These are phyloP conservation scores for Murina feae DNA, from an alignment of 2,113 vertebrate genomes.

Conservation along the genomic window DNA sequence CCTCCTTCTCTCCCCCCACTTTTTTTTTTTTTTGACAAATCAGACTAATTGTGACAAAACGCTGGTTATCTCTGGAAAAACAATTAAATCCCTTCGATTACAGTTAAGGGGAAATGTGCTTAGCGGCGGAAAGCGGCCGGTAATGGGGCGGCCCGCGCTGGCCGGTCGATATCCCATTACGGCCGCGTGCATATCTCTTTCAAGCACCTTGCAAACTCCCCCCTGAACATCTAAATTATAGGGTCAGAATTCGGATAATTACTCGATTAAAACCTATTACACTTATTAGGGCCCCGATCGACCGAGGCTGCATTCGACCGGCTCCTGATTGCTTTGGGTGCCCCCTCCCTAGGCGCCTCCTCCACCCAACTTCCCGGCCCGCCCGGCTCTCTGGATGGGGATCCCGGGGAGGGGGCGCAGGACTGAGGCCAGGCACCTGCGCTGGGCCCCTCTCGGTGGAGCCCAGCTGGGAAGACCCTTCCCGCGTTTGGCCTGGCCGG, in stretches of 20 bases:
- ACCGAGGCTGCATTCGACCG: conserved; percentile 87
- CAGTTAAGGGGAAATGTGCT: conserved; percentile 89
- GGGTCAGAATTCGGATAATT: conserved; percentile 95
- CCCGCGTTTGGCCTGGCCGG: fast-evolving
- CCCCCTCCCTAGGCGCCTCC: conserved; percentile 60
- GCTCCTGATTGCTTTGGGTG: conserved; percentile 83
- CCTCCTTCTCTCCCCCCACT: neutral
- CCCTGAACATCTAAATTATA: conserved; percentile 94
- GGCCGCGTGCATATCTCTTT: conserved; percentile 93
- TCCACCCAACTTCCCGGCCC: conserved; percentile 71
- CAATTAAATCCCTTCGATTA: conserved; percentile 92
- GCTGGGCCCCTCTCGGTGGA: neutral
- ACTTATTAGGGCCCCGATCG: conserved; percentile 91
- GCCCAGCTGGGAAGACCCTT: neutral
- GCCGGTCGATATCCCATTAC: conserved; percentile 95
- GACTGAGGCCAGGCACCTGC: neutral
- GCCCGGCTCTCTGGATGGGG: neutral
- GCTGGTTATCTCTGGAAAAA: conserved; percentile 91
- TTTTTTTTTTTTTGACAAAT: conserved; percentile 82
- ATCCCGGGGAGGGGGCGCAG: neutral
- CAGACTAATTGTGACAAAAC: conserved; percentile 93
- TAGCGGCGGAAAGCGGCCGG: conserved; percentile 87
- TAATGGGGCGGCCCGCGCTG: conserved; percentile 87
- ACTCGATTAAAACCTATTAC: conserved; percentile 95
- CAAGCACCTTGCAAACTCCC: conserved; percentile 91